A percentile compares a stretch with the other conserved stretches of the same genome.
phyloP scores from a whole-genome alignment of 2,113 vertebrate genomes.

The Psephotus haematonotus region DNA sequence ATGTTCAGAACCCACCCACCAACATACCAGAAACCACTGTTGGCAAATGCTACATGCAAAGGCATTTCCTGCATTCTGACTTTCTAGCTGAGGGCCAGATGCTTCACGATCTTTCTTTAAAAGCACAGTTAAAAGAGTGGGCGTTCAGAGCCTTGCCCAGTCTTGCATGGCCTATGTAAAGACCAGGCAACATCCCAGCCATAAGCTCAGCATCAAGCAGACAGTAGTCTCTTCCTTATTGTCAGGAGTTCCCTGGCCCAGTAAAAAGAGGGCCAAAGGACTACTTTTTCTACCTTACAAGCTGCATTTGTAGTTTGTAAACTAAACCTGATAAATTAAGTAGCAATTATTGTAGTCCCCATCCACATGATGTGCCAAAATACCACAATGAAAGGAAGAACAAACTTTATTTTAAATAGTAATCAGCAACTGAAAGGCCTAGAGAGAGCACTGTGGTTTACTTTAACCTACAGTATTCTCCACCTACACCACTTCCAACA shows the following conservation, averaged over 20 bases:
- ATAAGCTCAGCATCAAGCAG: not conserved
- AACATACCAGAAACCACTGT: slow-evolving; percentile 56
- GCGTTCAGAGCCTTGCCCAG: not conserved
- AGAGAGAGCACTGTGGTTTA: not conserved
- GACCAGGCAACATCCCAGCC: not conserved
- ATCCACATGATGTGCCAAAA: not conserved
- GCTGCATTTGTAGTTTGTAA: not conserved
- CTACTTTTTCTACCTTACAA: not conserved
- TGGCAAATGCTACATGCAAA: not conserved
- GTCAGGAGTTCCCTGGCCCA: not conserved
- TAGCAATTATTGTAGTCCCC: not conserved
- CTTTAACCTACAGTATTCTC: not conserved
- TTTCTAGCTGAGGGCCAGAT: slow-evolving; percentile 37
- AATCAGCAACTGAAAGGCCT: not conserved
- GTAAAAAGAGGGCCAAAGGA: not conserved
- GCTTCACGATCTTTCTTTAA: slow-evolving; percentile 5
- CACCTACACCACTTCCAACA: not conserved
- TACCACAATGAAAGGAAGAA: not conserved
- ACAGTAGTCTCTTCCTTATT: not conserved
- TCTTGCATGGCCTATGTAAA: not conserved
- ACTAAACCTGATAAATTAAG: not conserved
- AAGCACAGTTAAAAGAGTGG: not conserved
- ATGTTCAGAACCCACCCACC: slow-evolving; percentile 35
- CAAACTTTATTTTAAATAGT: not conserved
- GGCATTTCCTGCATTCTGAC: slow-evolving; percentile 50